phyloP scores from a whole-genome alignment of 2,797 vertebrate genomes.

The Eulemur rubriventer region DNA sequence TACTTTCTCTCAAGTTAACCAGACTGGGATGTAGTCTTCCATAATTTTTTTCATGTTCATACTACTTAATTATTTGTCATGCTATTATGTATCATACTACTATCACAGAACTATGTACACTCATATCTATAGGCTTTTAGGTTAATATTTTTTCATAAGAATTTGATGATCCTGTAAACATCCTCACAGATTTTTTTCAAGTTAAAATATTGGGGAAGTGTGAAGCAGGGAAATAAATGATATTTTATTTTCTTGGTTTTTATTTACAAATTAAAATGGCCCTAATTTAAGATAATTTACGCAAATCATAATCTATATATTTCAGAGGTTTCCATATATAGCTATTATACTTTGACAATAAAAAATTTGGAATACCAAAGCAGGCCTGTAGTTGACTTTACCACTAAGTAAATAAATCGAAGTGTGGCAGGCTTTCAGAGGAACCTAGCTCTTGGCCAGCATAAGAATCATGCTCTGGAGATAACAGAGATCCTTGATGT shows the following conservation, averaged over 20 bases:
- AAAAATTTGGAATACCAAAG: background rate
- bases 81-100: background rate
- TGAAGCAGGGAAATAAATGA: background rate
- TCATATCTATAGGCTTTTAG: background rate
- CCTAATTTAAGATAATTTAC: background rate
- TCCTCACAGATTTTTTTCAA: background rate
- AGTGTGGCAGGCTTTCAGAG: background rate
- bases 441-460: background rate
- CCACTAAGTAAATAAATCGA: background rate
- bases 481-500: background rate
- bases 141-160: background rate
- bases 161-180: background rate
- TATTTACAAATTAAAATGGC: conserved; percentile 10
- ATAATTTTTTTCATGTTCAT: background rate
- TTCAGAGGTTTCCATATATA: background rate
- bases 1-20: background rate
- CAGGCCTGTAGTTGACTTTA: background rate
- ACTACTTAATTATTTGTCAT: background rate
- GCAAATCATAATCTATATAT: background rate
- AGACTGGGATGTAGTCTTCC: background rate
- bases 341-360: background rate
- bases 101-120: background rate
- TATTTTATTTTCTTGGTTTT: background rate
- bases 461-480: background rate
- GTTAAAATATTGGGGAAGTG: background rate